Percentiles rank a stretch among this genome's conserved stretches.
Conservation (phyloP, 2,888 invertebrate genomes). For the Acleris holmiana region DNA sequence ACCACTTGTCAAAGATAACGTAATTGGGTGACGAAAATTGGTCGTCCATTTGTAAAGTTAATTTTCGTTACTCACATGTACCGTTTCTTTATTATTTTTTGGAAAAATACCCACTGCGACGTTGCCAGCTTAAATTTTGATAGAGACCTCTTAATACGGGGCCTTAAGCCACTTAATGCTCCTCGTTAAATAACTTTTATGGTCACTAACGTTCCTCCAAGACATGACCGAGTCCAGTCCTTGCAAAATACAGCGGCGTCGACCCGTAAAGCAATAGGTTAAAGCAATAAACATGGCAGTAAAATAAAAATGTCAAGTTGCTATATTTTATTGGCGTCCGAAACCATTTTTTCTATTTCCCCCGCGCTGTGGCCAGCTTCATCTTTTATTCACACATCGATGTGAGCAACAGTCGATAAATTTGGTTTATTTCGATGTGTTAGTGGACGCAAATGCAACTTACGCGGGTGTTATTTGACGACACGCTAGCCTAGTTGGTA, state of each 20-base stretch:
- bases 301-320: slow-evolving; percentile 36
- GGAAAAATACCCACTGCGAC: too few relatives aligned
- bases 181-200: slow-evolving; percentile 11
- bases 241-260: slow-evolving; percentile 9
- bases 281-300: slow-evolving; percentile 32
- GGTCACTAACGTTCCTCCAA: not conserved
- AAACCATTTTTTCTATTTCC: slow-evolving; percentile 36
- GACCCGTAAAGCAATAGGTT: slow-evolving; percentile 20
- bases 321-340: slow-evolving; percentile 34
- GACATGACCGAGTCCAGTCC: not conserved
- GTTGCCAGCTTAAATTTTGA: too few relatives aligned
- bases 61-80: too few relatives aligned
- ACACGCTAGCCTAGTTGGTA: too few relatives aligned
- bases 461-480: not conserved
- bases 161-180: not conserved
- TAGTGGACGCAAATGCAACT: slow-evolving; percentile 21
- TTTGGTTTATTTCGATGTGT: slow-evolving; percentile 30
- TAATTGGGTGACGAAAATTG: too few relatives aligned
- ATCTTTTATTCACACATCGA: slow-evolving; percentile 35
- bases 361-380: slow-evolving; percentile 31
- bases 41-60: too few relatives aligned
- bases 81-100: too few relatives aligned
- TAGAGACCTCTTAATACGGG: not conserved
- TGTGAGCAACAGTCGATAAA: slow-evolving; percentile 28
- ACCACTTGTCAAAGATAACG: too few relatives aligned